phyloP scores from a whole-genome alignment of 1,140 invertebrate species.

The Drosophila leontia region DNA sequence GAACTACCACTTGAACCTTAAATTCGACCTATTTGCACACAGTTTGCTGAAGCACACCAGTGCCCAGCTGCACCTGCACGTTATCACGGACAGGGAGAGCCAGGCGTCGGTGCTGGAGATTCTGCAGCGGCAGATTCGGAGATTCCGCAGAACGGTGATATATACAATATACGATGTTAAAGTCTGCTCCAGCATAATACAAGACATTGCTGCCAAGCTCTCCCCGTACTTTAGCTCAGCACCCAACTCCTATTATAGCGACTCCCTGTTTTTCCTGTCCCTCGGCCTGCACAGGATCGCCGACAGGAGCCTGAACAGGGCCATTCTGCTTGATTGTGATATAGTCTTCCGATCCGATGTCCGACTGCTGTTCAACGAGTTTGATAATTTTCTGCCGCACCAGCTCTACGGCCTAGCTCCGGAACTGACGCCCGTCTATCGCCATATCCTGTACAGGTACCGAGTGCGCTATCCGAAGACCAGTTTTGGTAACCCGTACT shows the following conservation, averaged over 20 bases:
- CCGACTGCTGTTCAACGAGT: constrained; percentile 88
- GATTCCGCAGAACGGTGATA: constrained; percentile 85
- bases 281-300: constrained; percentile 91
- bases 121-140: constrained; percentile 82
- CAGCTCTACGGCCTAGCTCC: constrained; percentile 91
- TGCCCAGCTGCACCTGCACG: constrained; percentile 88
- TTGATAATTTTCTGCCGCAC: constrained; percentile 85
- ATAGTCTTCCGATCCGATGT: constrained; percentile 91
- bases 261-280: constrained; percentile 93
- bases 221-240: constrained; percentile 91
- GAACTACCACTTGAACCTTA: constrained; percentile 87
- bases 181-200: constrained; percentile 87
- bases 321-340: constrained; percentile 93
- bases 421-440: constrained; percentile 93
- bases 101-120: constrained; percentile 87
- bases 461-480: constrained; percentile 88
- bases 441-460: constrained; percentile 91
- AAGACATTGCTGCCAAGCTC: constrained; percentile 89
- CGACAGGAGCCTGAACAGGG: constrained; percentile 87
- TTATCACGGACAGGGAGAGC: constrained; percentile 89
- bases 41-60: constrained; percentile 86
- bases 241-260: constrained; percentile 92
- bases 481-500: constrained; percentile 86
- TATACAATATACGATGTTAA: constrained; percentile 88
- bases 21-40: constrained; percentile 87